Conservation (phyloP, 2,113 vertebrate genomes). For the Xiphophorus hellerii region DNA sequence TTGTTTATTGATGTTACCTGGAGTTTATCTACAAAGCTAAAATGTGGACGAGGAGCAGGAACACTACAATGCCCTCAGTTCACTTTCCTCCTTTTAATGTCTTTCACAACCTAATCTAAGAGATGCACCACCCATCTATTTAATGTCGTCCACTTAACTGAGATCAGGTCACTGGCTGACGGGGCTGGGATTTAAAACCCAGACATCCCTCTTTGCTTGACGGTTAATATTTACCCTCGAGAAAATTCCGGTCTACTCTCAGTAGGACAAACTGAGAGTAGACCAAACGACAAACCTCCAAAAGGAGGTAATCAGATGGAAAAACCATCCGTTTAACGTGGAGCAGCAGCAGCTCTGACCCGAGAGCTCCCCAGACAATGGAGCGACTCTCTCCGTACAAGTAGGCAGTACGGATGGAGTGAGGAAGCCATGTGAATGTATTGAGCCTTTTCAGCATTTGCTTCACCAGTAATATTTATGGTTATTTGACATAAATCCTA, state of each 20-base stretch:
- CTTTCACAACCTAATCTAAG: background rate
- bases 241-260: no score
- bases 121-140: background rate
- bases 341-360: background rate
- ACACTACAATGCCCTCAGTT: background rate
- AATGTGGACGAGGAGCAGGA: background rate
- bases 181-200: background rate
- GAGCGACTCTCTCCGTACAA: no score
- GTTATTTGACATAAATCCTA: no score
- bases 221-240: no score
- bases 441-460: background rate
- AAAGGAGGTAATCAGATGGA: background rate
- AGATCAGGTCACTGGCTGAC: background rate
- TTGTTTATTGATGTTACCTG: background rate
- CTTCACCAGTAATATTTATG: no score
- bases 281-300: no score
- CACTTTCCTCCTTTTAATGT: background rate
- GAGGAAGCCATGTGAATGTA: background rate
- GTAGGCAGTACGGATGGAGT: background rate
- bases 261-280: no score
- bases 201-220: no score
- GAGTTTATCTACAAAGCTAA: background rate
- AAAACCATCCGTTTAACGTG: background rate
- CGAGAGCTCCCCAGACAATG: no score
- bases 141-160: background rate